Conservation (phyloP, 2,888 invertebrate genomes). For the Cataglyphis albicans region DNA sequence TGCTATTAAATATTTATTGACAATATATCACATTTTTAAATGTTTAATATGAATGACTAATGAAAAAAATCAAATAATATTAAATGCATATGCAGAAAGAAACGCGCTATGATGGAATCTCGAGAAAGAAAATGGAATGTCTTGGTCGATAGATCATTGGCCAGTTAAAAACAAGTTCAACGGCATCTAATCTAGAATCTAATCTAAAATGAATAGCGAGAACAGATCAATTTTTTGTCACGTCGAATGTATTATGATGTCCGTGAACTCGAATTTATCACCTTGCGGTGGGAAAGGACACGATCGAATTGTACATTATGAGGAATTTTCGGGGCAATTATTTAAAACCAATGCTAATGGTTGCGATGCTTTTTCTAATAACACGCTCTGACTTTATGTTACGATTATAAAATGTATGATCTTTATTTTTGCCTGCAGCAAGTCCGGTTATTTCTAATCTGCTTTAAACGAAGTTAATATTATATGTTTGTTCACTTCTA, state of each 20-base stretch:
- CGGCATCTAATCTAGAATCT: conserved; percentile 41
- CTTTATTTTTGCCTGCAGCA: conserved; percentile 32
- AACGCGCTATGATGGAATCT: conserved; percentile 60
- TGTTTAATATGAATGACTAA: conserved; percentile 43
- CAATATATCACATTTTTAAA: conserved; percentile 41
- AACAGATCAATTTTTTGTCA: conserved; percentile 54
- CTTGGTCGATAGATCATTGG: conserved; percentile 65
- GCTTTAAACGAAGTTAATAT: conserved; percentile 13
- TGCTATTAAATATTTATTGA: conserved; percentile 35
- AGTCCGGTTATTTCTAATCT: conserved; percentile 38
- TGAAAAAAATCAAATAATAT: conserved; percentile 10
- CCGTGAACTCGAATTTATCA: conserved; percentile 54
- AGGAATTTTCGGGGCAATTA: conserved; percentile 39
- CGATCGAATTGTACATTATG: conserved; percentile 43
- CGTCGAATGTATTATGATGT: conserved; percentile 42
- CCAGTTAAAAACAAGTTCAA: conserved; percentile 53
- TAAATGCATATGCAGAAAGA: conserved; percentile 17
- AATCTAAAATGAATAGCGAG: conserved; percentile 49
- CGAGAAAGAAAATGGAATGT: conserved; percentile 63
- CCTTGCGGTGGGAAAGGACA: conserved; percentile 28
- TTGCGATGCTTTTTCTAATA: conserved; percentile 23
- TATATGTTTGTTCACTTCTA: conserved; percentile 15
- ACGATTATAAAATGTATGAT: neutral
- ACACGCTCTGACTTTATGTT: conserved; percentile 6
- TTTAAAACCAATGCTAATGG: conserved; percentile 36